A percentile compares a stretch with the other conserved stretches of the same genome.
Conservation (phyloP, 2,113 vertebrate genomes). For the Isichthys henryi region DNA sequence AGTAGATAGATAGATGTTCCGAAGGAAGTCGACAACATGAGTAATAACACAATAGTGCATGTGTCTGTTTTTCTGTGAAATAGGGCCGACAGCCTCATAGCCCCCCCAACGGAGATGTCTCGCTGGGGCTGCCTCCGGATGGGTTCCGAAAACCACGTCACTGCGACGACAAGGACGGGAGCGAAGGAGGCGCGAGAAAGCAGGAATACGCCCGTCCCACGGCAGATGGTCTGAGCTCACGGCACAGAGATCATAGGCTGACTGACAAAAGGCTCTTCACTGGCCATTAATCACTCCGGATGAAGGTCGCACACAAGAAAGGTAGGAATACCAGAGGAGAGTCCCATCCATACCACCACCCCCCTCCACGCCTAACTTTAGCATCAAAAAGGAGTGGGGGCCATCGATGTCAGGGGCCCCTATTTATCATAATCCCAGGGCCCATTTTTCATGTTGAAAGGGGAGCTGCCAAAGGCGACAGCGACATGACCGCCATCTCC, state of each 20-base stretch:
- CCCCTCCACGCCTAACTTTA: constrained; percentile 44
- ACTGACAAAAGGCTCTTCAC: constrained; percentile 69
- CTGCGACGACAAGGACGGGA: constrained; percentile 50
- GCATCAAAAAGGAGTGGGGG: constrained; percentile 65
- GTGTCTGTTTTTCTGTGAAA: background rate
- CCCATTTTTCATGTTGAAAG: constrained; percentile 73
- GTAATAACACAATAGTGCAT: background rate
- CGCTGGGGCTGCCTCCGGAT: background rate
- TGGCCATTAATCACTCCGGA: constrained; percentile 74
- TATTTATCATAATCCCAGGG: constrained; percentile 71
- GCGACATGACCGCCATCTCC: constrained; percentile 62
- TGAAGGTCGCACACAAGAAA: constrained; percentile 69
- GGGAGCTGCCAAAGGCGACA: constrained; percentile 66
- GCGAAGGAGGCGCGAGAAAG: constrained; percentile 50
- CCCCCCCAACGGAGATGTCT: background rate
- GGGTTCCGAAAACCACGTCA: background rate
- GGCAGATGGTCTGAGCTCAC: constrained; percentile 69
- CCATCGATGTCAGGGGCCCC: constrained; percentile 69
- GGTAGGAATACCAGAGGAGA: constrained; percentile 63
- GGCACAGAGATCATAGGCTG: constrained; percentile 74
- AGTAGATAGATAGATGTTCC: background rate
- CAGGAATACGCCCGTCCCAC: constrained; percentile 53
- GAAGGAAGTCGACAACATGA: background rate
- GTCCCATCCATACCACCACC: constrained; percentile 46
- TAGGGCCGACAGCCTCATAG: constrained; percentile 24